Percentiles rank a stretch among this genome's conserved stretches.
These are phyloP conservation scores for Cherax destructor DNA, from an alignment of 1,140 invertebrate genomes.

Conservation along the genomic window DNA sequence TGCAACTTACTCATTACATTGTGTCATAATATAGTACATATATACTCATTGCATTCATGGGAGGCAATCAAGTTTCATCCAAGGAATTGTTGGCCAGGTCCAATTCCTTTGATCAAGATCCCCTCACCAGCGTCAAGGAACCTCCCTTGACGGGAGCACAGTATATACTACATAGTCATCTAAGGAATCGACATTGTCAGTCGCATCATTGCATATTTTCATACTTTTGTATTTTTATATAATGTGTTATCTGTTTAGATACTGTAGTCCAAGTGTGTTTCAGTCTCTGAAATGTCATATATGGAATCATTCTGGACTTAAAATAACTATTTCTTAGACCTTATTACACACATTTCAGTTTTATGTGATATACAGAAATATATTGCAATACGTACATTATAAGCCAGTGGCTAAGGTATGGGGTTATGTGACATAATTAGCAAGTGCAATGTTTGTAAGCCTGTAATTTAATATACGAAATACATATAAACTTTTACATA, in stretches of 20 bases:
- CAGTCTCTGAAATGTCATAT: neutral
- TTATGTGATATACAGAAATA: neutral
- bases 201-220: conserved; percentile 19
- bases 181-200: neutral
- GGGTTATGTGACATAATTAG: conserved; percentile 21
- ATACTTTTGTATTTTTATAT: conserved; percentile 45
- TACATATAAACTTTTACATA: too few relatives aligned
- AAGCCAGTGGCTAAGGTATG: conserved; percentile 4
- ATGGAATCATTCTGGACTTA: neutral
- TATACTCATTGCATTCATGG: too few relatives aligned
- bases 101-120: too few relatives aligned
- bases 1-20: conserved; percentile 16
- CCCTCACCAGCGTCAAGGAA: too few relatives aligned
- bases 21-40: neutral
- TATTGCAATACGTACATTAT: neutral
- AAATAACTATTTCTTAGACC: neutral
- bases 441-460: conserved; percentile 43
- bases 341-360: neutral
- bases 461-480: conserved; percentile 23
- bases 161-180: neutral
- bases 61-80: too few relatives aligned
- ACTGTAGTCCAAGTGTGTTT: neutral
- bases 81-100: too few relatives aligned
- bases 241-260: neutral
- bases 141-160: neutral